Evolutionary conservation across 2,888 invertebrate species (phyloP).

Genomic region (Melitaea athalia): DNA sequence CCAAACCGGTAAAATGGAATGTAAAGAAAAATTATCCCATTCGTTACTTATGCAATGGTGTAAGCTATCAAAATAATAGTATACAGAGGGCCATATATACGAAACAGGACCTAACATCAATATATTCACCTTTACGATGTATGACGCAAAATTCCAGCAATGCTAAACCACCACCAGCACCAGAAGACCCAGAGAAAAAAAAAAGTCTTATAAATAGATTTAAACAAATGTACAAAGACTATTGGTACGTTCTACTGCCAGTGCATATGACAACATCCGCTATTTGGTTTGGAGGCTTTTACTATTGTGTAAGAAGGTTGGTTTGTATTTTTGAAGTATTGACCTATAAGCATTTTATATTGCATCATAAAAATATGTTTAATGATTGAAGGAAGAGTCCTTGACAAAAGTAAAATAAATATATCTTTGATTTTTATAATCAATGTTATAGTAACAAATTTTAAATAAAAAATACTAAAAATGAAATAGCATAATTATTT

Average conservation of each 20-base stretch:
- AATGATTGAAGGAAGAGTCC: too few relatives aligned
- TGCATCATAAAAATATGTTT: too few relatives aligned
- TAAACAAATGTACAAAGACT: conserved; percentile 95
- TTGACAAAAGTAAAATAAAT: too few relatives aligned
- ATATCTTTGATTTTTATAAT: too few relatives aligned
- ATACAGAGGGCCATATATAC: conserved; percentile 44
- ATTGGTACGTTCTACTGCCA: conserved; percentile 97
- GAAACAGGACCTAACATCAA: conserved; percentile 45
- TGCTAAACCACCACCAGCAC: conserved; percentile 43
- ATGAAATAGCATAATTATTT: too few relatives aligned
- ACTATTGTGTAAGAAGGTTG: conserved; percentile 92
- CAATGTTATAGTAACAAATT: too few relatives aligned
- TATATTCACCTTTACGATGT: conserved; percentile 48
- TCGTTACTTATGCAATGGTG: conserved; percentile 56
- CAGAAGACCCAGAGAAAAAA: conserved; percentile 63
- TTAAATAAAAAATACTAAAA: too few relatives aligned
- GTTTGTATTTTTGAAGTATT: conserved; percentile 9
- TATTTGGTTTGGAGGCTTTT: conserved; percentile 94
- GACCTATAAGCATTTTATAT: not conserved
- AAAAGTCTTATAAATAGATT: conserved; percentile 89
- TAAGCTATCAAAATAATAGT: conserved; percentile 53
- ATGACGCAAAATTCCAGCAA: conserved; percentile 46
- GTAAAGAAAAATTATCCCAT: conserved; percentile 51
- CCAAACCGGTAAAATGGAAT: conserved; percentile 66
- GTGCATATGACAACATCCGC: conserved; percentile 95